These are phyloP conservation scores for Andrena haemorrhoa DNA, from an alignment of 2,888 invertebrate genomes.

Conservation along the genomic window DNA sequence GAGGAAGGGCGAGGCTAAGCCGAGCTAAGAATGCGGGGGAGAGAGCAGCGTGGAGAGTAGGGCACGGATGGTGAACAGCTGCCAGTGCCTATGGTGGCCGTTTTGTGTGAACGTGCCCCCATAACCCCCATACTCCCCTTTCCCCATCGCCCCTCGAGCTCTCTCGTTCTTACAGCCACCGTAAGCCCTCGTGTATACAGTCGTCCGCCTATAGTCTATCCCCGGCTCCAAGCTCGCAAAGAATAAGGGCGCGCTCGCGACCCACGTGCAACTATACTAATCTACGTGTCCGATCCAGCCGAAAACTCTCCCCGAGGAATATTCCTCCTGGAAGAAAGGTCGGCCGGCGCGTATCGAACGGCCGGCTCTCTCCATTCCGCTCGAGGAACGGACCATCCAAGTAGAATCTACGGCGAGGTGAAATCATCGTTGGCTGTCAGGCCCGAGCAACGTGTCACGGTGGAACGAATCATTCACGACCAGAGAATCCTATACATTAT, in stretches of 20 bases:
- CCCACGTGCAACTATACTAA: constrained; percentile 50
- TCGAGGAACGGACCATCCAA: background rate
- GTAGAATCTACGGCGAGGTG: background rate
- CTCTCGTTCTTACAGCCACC: constrained; percentile 50
- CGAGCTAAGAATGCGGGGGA: constrained; percentile 81
- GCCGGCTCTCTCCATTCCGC: background rate
- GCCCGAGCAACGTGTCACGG: background rate
- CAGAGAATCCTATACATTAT: no score
- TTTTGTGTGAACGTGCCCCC: constrained; percentile 78
- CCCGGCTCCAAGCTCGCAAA: constrained; percentile 31
- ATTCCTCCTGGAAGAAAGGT: constrained; percentile 21
- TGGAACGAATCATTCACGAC: no score
- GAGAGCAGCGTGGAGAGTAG: constrained; percentile 74
- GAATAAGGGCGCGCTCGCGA: constrained; percentile 67
- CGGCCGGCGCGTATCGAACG: background rate
- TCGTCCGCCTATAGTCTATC: constrained; percentile 47
- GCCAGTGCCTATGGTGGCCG: constrained; percentile 77
- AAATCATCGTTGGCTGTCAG: background rate
- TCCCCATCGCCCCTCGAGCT: constrained; percentile 30
- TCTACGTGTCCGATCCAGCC: constrained; percentile 65
- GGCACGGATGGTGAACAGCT: constrained; percentile 82
- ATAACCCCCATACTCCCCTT: constrained; percentile 76
- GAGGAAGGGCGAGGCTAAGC: constrained; percentile 70
- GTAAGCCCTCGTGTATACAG: constrained; percentile 51
- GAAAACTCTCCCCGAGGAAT: constrained; percentile 55